Evolutionary conservation across 2,113 vertebrate species (phyloP), one percentile per base, ranked within the genome.

Genomic region (Odontesthes bonariensis): DNA sequence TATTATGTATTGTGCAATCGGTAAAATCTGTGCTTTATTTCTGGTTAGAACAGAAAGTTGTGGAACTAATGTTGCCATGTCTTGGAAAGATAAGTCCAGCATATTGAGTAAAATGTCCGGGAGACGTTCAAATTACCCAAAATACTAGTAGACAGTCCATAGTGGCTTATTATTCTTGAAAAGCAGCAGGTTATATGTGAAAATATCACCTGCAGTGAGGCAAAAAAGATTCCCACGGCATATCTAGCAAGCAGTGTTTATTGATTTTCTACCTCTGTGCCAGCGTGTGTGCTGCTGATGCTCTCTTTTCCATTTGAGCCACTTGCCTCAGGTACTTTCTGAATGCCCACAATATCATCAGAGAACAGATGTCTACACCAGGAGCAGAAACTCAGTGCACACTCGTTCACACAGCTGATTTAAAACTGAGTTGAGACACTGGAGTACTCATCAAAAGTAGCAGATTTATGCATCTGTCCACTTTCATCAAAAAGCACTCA

Each of bases 261-360:
- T 88, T 52, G 82, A 88, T 85, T 86, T 84, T 79, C 46, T 73
- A 86, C 51, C 79, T 77, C 69, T 46, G 65, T 27, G 66, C 59
- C 12, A 44, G 62, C 49, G 56, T 63, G 70, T 57, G 23, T 4
- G 13, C 65, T 53, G 69, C 72, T 52, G 68, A 69, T 83, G 58
- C 74, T 47, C 68, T 54, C 67, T 61, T 67, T 52, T 46, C 55
- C 54, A 62, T 73, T 64, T 19, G 27, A 80, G 63, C 69, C 72
- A 49, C 33, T 67, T 76, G 49, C 61, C 81, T 73, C 33, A 71
- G 75, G 69, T 87, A 33, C 33, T 74, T 54, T 63, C 64, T 61
- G 44, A 68, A 42, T 27, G 64, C 73, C 77, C 67, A 54, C 46
- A 23, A 60, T 72, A 64, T 74, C 33, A 12, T 70, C 67, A 55